phyloP scores from a whole-genome alignment of 2,888 invertebrate species.

The Amorpha juglandis region DNA sequence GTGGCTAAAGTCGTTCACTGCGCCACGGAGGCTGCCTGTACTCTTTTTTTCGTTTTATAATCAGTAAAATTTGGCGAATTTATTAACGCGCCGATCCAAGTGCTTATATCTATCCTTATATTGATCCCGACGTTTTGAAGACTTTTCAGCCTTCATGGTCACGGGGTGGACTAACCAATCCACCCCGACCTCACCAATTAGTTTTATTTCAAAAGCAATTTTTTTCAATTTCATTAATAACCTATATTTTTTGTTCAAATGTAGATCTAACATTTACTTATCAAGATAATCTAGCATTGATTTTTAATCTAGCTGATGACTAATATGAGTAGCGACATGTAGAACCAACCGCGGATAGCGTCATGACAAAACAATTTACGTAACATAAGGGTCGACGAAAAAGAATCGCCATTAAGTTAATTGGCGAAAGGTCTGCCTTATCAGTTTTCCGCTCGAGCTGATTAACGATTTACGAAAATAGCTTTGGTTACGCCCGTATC shows the following conservation, averaged over 20 bases:
- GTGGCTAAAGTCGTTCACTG: too few relatives aligned
- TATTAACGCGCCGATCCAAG: too few relatives aligned
- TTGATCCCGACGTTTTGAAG: too few relatives aligned
- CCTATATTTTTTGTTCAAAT: neutral
- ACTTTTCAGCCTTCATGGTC: too few relatives aligned
- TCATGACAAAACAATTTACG: conserved; percentile 24
- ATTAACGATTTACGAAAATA: conserved; percentile 79
- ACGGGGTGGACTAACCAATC: too few relatives aligned
- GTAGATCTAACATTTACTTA: neutral
- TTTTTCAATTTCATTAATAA: too few relatives aligned
- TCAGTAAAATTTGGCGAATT: too few relatives aligned
- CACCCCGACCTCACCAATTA: too few relatives aligned
- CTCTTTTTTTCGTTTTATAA: too few relatives aligned
- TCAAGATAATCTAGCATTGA: neutral
- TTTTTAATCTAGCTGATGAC: neutral
- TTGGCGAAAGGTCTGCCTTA: conserved; percentile 75
- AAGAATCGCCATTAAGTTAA: conserved; percentile 80
- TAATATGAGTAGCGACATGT: conserved; percentile 10
- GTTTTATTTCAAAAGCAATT: too few relatives aligned
- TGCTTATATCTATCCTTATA: too few relatives aligned
- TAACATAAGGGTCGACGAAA: conserved; percentile 58
- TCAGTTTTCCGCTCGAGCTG: conserved; percentile 77
- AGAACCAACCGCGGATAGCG: conserved; percentile 7
- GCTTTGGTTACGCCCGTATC: conserved; percentile 59
- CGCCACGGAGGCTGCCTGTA: too few relatives aligned